Conservation (phyloP, 2,888 invertebrate genomes). For the Dynastes tityus region DNA sequence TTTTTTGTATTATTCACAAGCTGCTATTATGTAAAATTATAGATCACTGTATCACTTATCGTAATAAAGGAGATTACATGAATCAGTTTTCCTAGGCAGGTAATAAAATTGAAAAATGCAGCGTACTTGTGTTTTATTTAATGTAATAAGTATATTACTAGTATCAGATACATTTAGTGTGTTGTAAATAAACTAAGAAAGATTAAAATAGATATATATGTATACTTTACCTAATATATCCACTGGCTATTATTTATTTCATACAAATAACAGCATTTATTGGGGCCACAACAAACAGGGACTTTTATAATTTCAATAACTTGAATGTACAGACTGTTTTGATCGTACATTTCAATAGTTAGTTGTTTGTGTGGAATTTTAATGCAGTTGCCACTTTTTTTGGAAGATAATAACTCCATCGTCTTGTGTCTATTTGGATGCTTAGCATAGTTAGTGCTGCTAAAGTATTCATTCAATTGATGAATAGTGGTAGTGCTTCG, state of each 20-base stretch:
- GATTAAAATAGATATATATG: constrained; percentile 48
- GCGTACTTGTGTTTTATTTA: constrained; percentile 2
- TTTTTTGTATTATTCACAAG: not conserved
- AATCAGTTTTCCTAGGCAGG: not conserved
- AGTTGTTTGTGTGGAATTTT: constrained; percentile 39
- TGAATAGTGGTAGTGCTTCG: constrained; percentile 22
- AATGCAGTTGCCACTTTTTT: constrained; percentile 47
- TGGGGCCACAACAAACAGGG: constrained; percentile 48
- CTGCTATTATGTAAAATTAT: constrained; percentile 6
- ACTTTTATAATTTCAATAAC: constrained; percentile 33
- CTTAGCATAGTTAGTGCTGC: constrained; percentile 37
- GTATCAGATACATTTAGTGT: constrained; percentile 37
- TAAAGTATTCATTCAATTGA: constrained; percentile 34
- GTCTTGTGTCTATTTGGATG: constrained; percentile 48
- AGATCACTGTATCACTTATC: constrained; percentile 2
- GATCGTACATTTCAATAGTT: constrained; percentile 18
- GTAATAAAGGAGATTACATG: not conserved
- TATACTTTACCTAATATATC: constrained; percentile 51
- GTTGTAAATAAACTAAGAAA: constrained; percentile 40
- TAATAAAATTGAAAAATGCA: constrained; percentile 16
- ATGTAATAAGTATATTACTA: constrained; percentile 20
- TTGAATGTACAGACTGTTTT: constrained; percentile 23
- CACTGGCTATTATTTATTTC: constrained; percentile 44
- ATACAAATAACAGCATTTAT: constrained; percentile 44
- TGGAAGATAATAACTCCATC: constrained; percentile 46